Percentiles rank a stretch among this genome's conserved stretches.
Evolutionary conservation across 2,888 invertebrate genomes (phyloP).

Genomic region (Drosophila borealis): DNA sequence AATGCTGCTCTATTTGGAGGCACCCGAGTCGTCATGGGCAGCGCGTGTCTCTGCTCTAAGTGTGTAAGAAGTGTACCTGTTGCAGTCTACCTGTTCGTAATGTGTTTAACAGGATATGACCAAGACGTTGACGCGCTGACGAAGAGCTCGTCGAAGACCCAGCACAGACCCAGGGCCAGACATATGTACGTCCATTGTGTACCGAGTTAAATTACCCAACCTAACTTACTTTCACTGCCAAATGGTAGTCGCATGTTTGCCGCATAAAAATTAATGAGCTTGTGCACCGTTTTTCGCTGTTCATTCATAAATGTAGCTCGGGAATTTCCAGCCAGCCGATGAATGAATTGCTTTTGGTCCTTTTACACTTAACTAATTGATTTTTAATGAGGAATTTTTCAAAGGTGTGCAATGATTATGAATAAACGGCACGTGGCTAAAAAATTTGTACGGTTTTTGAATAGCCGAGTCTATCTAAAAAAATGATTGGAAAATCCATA

Average conservation of each 20-base stretch:
- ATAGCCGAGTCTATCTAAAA: not conserved
- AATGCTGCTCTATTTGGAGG: conserved; percentile 48
- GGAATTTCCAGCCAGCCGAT: conserved; percentile 62
- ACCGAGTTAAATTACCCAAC: conserved; percentile 65
- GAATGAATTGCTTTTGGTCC: conserved; percentile 52
- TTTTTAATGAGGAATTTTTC: conserved; percentile 68
- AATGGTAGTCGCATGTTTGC: conserved; percentile 51
- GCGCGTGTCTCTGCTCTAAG: conserved; percentile 66
- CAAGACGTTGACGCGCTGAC: conserved; percentile 39
- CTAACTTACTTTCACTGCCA: conserved; percentile 71
- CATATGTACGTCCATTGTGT: conserved; percentile 48
- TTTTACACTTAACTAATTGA: conserved; percentile 43
- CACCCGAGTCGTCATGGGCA: conserved; percentile 35
- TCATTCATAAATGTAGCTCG: conserved; percentile 62
- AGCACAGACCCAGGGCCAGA: conserved; percentile 12
- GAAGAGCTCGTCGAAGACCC: conserved; percentile 4
- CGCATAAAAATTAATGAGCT: conserved; percentile 71
- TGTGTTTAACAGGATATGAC: conserved; percentile 77
- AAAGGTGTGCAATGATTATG: conserved; percentile 1
- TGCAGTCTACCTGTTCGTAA: conserved; percentile 63
- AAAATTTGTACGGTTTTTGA: no score
- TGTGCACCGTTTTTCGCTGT: conserved; percentile 29
- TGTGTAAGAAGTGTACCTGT: conserved; percentile 61
- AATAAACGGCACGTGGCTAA: conserved; percentile 12
- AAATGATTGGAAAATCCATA: not conserved